A percentile compares a stretch with the other conserved stretches of the same genome.
phyloP scores from a whole-genome alignment of 2,888 invertebrate genomes.

The Hyppa rectilinea region DNA sequence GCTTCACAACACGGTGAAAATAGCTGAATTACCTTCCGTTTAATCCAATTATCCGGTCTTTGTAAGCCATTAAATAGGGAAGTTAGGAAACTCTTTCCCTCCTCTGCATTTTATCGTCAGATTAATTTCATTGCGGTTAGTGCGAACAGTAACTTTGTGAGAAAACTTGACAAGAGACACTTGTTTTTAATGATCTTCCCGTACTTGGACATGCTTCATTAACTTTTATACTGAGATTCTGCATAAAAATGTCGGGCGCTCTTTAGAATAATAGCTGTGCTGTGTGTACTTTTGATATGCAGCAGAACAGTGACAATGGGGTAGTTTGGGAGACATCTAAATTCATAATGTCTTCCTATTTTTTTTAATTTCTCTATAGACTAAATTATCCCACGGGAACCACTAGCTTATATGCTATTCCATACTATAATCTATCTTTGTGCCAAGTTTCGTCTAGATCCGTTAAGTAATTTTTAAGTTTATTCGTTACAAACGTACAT shows the following conservation, averaged over 20 bases:
- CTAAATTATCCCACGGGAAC: too few relatives aligned
- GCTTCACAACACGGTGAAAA: slow-evolving; percentile 36
- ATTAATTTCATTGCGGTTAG: slow-evolving; percentile 65
- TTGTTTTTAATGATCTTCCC: slow-evolving; percentile 60
- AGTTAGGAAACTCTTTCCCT: slow-evolving; percentile 55
- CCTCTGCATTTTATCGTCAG: slow-evolving; percentile 59
- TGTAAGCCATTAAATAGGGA: slow-evolving; percentile 56
- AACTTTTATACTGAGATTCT: slow-evolving; percentile 43
- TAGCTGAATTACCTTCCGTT: slow-evolving; percentile 52
- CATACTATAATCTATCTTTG: too few relatives aligned
- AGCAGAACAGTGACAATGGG: background rate
- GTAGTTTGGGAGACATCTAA: background rate
- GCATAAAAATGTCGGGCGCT: slow-evolving; percentile 31
- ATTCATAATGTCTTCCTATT: background rate
- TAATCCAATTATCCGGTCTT: slow-evolving; percentile 55
- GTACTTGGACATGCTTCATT: slow-evolving; percentile 58
- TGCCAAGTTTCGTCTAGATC: too few relatives aligned
- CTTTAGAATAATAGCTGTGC: slow-evolving; percentile 2
- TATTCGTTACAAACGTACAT: too few relatives aligned
- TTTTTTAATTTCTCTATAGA: background rate
- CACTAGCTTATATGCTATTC: too few relatives aligned
- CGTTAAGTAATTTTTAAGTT: too few relatives aligned
- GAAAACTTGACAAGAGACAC: slow-evolving; percentile 62
- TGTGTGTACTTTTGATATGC: slow-evolving; percentile 1
- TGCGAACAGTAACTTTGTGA: slow-evolving; percentile 59